Conservation (phyloP, 2,797 vertebrate species). For the Cossypha heuglini region DNA sequence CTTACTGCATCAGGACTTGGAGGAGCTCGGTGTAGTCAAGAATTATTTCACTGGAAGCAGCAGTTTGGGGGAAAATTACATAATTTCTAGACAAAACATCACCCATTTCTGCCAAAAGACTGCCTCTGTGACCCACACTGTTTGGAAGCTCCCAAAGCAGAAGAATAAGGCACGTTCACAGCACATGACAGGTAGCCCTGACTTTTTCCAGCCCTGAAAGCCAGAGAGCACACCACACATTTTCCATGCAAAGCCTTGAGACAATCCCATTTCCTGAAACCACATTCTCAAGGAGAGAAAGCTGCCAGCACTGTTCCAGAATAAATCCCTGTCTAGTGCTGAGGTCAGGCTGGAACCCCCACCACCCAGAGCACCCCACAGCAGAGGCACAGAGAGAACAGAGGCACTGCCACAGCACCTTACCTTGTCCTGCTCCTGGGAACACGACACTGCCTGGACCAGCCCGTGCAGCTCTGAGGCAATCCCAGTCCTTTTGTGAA, state of each 20-base stretch:
- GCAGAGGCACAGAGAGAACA: neutral
- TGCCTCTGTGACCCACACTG: neutral
- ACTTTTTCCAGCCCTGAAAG: conserved; percentile 14
- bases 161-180: neutral
- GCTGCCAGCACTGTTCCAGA: neutral
- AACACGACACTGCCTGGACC: neutral
- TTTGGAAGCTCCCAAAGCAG: neutral
- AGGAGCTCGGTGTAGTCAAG: neutral
- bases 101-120: neutral
- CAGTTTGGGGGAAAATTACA: neutral
- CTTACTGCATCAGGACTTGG: neutral
- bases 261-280: conserved; percentile 23
- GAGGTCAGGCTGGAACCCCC: neutral
- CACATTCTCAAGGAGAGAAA: neutral
- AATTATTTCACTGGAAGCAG: neutral
- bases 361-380: neutral
- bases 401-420: neutral
- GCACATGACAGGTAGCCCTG: neutral
- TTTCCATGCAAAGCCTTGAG: conserved; percentile 20
- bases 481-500: neutral
- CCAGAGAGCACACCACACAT: conserved; percentile 3
- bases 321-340: neutral
- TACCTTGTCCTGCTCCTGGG: neutral
- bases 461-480: conserved; percentile 8
- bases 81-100: neutral